Evolutionary conservation across 2,888 invertebrate species (phyloP), one percentile per base, ranked within the genome.

Genomic region (Acleris cristana): DNA sequence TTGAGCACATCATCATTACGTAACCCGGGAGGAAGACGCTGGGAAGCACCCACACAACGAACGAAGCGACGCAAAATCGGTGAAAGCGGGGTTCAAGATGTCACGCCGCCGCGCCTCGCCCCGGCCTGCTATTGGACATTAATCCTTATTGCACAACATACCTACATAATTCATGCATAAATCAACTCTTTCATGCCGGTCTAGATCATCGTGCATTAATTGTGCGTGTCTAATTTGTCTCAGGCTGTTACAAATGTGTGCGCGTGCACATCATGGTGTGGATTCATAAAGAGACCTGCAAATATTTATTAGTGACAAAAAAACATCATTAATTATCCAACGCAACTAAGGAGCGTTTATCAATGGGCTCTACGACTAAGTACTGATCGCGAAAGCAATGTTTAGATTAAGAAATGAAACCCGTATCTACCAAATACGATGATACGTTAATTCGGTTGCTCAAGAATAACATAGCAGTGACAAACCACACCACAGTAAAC

Each of bases 51-150:
- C 69, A 67, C 74, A 74, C 74, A 74, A 71, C 69, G 76, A 74
- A 71, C 69, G 76, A 78, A 79, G 48, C n/a, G 79, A 80, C 72
- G 71, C 73, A 75, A 71, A 76, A 72, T 72, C 76, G 78, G 90
- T 86, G 89, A 90, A 90, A 91, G 90, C 84, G 72, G 79, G 80
- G 89, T 90, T 89, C 88, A 90, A 88, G 83, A 89, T 85, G 88
- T 88, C 87, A 87, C 73, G 69, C 53, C 73, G 69, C 53, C 65
- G 55, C 70, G 64, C 67, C 69, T 67, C 68, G 54, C 49, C 59
- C 5, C 65, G 34, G 69, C 60, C 60, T 69, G 63, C 57, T 64
- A 65, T 65, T 64, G 62, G 23, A 65, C 69, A 70, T 72, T 66
- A 69, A 70, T 73, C 73, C 72, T 73, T 69, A 70, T 69, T 65